Base-by-base conservation (phyloP, 2,113 vertebrate genomes). In the Anguilla rostrata region DNA sequence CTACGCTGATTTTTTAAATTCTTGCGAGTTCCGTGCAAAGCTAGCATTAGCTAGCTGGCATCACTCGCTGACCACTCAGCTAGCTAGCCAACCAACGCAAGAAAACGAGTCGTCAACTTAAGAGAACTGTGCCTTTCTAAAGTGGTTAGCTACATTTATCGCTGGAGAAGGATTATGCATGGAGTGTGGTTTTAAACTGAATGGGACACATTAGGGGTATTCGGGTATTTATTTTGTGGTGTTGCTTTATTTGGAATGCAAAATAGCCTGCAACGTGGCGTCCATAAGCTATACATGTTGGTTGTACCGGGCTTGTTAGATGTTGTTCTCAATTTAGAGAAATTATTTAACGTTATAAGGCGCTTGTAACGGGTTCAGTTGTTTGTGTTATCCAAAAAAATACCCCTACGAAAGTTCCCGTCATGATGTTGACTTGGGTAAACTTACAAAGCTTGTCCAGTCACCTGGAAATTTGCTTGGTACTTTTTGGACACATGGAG, bases 201-300 rank as follows among this genome's bases (percentile, higher is more conserved):
- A 53, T 34, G n/a, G 11, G 71, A n/a, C 71, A 34, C 5, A 34
- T 75, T 34, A 12, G n/a, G 26, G 0, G n/a, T 29, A 75, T 75
- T 34, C 34, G 34, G 34, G 34, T 75, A 8, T 22, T 75, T 75
- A 75, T 75, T 75, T n/a, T 29, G 11, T 11, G 26, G 26, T 34
- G 9, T 29, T 29, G 26, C n/a, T 3, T 34, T 75, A 75, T 75
- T 75, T 12, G 2, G n/a, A 34, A 29, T 29, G n/a, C 5, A 75
- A 75, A 34, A 29, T 75, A 75, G 71, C 71, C 71, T 75, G 71
- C 71, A 75, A 75, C 71, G 71, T 75, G 71, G 71, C 71, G 71
- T 75, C 20, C 63, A 34, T 26, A 34, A 34, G 34, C 34, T 34
- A 75, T 34, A 26, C 6, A 75, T 3, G 71, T 29, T 75, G 26